phyloP scores from a whole-genome alignment of 2,888 invertebrate species.

The Apodemia duryi region DNA sequence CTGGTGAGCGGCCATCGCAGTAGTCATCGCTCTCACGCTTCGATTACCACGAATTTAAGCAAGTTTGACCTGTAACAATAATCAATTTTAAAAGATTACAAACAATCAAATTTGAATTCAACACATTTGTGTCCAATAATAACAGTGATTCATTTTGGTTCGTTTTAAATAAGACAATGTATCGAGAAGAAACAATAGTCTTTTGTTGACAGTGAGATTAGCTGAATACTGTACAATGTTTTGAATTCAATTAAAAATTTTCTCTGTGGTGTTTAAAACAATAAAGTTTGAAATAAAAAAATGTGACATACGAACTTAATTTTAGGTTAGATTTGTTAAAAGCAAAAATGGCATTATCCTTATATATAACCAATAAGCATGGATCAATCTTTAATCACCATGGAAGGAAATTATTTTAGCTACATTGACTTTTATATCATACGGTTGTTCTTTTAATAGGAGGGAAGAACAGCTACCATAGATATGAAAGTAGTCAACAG shows the following conservation, averaged over 20 bases:
- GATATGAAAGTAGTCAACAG: too few relatives aligned
- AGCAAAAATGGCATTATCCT: too few relatives aligned
- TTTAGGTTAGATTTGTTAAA: neutral
- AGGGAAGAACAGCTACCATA: too few relatives aligned
- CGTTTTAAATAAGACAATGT: conserved; percentile 73
- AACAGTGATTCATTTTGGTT: conserved; percentile 74
- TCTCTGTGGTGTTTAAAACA: conserved; percentile 68
- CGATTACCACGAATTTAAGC: conserved; percentile 56
- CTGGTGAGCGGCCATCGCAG: conserved; percentile 78
- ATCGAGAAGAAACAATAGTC: conserved; percentile 69
- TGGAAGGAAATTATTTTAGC: too few relatives aligned
- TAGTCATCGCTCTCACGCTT: conserved; percentile 76
- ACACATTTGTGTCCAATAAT: conserved; percentile 71
- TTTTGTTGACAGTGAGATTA: conserved; percentile 75
- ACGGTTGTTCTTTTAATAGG: too few relatives aligned
- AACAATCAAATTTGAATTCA: conserved; percentile 70
- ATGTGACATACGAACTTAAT: neutral
- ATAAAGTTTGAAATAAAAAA: conserved; percentile 27
- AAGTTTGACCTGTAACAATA: conserved; percentile 58
- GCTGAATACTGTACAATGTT: conserved; percentile 76
- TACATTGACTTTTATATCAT: too few relatives aligned
- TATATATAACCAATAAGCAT: too few relatives aligned
- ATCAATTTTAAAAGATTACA: conserved; percentile 44
- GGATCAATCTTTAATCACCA: too few relatives aligned
- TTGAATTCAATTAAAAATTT: conserved; percentile 64